Conservation (phyloP, 2,888 invertebrate species). For the Xiphydria camelus region DNA sequence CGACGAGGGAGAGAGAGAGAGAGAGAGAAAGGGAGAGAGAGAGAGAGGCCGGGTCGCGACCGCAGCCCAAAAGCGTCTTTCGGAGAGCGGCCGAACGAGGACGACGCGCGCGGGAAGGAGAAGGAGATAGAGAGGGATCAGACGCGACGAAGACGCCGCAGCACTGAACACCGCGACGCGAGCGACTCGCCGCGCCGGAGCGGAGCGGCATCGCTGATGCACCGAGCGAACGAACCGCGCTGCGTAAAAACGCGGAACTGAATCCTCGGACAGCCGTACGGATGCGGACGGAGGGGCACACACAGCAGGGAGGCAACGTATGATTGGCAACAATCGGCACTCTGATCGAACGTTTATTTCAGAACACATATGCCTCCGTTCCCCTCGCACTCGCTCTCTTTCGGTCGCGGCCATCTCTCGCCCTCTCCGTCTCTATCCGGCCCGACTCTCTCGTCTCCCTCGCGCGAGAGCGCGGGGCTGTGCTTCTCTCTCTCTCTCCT, state of each 20-base stretch:
- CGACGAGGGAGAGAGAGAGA: background rate
- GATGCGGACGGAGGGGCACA: conserved; percentile 44
- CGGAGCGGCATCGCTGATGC: conserved; percentile 29
- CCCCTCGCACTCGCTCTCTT: conserved; percentile 13
- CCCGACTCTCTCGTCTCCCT: conserved; percentile 13
- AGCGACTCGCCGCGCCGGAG: too few relatives aligned
- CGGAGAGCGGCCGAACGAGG: too few relatives aligned
- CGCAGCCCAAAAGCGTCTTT: too few relatives aligned
- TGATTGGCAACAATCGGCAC: conserved; percentile 58
- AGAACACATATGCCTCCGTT: conserved; percentile 42
- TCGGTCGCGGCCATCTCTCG: conserved; percentile 20
- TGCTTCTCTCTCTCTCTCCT: conserved; percentile 16
- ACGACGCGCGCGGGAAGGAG: too few relatives aligned
- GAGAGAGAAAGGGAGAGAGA: background rate
- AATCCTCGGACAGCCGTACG: conserved; percentile 38
- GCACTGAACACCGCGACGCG: too few relatives aligned
- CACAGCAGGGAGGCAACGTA: conserved; percentile 46
- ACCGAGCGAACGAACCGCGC: conserved; percentile 25
- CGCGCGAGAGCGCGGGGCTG: background rate
- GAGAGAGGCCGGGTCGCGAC: too few relatives aligned
- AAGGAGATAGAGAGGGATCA: too few relatives aligned
- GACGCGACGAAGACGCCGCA: too few relatives aligned
- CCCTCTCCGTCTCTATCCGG: conserved; percentile 16
- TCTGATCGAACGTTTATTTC: conserved; percentile 57
- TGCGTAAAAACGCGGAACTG: conserved; percentile 56